Conservation (phyloP, 1,140 invertebrate species). For the Aphis gossypii region DNA sequence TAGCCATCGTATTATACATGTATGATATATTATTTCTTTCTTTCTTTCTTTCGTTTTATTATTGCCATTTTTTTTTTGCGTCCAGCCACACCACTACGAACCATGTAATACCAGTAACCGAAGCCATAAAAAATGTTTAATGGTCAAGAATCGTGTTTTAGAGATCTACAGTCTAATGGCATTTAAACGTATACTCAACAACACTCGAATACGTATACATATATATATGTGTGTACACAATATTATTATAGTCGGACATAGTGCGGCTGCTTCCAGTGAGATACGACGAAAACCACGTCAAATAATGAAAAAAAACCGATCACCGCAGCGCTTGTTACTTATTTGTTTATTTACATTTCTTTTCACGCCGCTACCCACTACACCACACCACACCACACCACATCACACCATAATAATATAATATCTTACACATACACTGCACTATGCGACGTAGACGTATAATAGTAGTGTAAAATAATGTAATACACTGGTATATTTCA, state of each 20-base stretch:
- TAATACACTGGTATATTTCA: constrained; percentile 11
- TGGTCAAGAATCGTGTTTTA: constrained; percentile 32
- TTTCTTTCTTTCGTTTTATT: constrained; percentile 7
- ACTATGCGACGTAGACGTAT: not conserved
- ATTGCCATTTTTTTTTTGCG: not conserved
- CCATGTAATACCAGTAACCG: constrained; percentile 32
- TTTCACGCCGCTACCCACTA: constrained; percentile 1
- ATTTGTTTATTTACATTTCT: constrained; percentile 49
- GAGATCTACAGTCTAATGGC: constrained; percentile 31
- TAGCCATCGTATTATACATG: not conserved
- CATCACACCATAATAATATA: not conserved
- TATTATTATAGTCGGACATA: not conserved
- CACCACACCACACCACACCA: not conserved
- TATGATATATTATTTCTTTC: constrained; percentile 26
- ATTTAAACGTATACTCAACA: not conserved
- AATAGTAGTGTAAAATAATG: constrained; percentile 3
- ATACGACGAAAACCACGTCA: constrained; percentile 31
- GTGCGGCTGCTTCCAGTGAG: not conserved
- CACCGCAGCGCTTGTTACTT: not conserved
- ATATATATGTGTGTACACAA: not conserved
- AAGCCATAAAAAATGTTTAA: constrained; percentile 44
- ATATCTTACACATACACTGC: not conserved
- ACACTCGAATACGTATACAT: not conserved
- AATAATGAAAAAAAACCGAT: constrained; percentile 22
- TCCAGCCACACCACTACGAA: not conserved